These are phyloP conservation scores for Serrognathus titanus DNA, from an alignment of 2,888 invertebrate species.

Conservation along the genomic window DNA sequence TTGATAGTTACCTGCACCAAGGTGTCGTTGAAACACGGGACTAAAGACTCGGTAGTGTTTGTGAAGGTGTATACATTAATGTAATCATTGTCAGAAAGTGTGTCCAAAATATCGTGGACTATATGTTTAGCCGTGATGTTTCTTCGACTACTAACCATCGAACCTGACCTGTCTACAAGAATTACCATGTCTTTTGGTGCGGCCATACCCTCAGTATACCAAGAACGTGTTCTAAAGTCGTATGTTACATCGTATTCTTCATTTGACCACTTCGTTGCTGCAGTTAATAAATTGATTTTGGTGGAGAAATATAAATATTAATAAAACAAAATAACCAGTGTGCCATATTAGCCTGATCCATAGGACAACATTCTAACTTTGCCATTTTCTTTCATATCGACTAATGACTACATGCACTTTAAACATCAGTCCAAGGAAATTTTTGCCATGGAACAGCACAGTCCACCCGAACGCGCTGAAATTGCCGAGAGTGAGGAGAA, in stretches of 20 bases:
- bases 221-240: constrained; percentile 89
- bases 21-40: constrained; percentile 82
- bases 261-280: constrained; percentile 68
- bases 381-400: no score
- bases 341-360: no score
- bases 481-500: no score
- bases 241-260: constrained; percentile 64
- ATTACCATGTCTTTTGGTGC: constrained; percentile 91
- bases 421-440: no score
- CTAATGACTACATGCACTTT: no score
- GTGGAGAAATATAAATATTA: not conserved
- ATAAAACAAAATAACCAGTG: not conserved
- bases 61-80: constrained; percentile 94
- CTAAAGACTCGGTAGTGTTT: constrained; percentile 71
- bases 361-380: no score
- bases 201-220: constrained; percentile 97
- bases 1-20: constrained; percentile 65
- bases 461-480: no score
- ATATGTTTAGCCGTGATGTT: constrained; percentile 79
- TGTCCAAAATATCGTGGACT: constrained; percentile 86
- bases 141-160: constrained; percentile 63
- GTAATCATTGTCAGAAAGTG: constrained; percentile 95
- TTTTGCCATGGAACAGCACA: no score
- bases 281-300: constrained; percentile 16
- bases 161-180: constrained; percentile 64